Evolutionary conservation across 2,888 invertebrate species (phyloP), one percentile per base, ranked within the genome.

Genomic region (Heliconius charithonia): DNA sequence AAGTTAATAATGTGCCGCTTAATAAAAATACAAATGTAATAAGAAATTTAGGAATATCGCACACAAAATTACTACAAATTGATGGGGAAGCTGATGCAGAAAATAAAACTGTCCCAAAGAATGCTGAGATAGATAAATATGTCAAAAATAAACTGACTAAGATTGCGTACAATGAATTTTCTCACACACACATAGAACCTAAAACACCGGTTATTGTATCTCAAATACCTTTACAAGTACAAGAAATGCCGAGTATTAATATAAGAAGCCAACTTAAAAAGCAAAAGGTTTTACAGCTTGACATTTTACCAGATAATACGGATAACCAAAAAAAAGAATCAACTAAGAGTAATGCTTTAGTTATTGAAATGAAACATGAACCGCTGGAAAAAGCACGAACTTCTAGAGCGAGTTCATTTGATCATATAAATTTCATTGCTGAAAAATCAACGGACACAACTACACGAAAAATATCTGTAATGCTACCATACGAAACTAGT

Each of bases 181-280:
- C 87, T 76, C 89, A 86, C 84, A 86, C 90, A 85, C 88, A 92
- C 83, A 81, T 85, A 70, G 89, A 92, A 84, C 87, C 88, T 63
- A 87, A 87, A 83, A 81, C 80, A 37, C 12, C 25, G 27, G 45
- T 62, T 25, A 19, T 69, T 32, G 16, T 22, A 25, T 81, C 85
- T 59, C 83, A 78, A 69, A 92, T 88, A 84, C 79, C 83, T 74
- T 86, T 95, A 79, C 86, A 90, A 83, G 84, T 95, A 82, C 95
- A 95, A 89, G 86, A 89, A 83, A 93, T 95, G 93, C 95, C 95
- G 72, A 89, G 92, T 77, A 92, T 96, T 80, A 93, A 92, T 84
- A 96, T 96, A 81, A 91, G 94, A 85, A 91, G 94, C 82, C 92
- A 94, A 85, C 86, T 95, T 37, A 94, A 90, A 75, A 89, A 92